These are phyloP conservation scores for Elaphurus davidianus DNA, from an alignment of 2,113 vertebrate genomes.

Conservation along the genomic window DNA sequence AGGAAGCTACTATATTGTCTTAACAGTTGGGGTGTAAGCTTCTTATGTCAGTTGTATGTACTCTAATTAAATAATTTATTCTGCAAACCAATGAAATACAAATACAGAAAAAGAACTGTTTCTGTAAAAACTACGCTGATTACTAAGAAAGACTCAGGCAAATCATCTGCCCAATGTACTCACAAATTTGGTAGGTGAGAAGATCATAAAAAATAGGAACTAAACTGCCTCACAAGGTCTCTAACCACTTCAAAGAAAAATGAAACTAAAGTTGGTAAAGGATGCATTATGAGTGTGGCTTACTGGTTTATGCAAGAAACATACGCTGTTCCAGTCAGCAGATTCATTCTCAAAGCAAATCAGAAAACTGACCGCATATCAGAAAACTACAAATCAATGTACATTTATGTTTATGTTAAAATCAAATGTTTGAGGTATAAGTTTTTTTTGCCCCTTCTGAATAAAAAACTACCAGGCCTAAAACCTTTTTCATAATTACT, in stretches of 20 bases:
- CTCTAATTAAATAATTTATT: neutral
- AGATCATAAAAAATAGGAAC: neutral
- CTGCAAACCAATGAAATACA: neutral
- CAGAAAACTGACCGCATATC: neutral
- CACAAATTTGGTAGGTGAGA: neutral
- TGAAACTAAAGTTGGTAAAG: neutral
- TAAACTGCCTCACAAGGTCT: neutral
- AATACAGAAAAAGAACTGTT: neutral
- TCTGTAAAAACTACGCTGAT: conserved; percentile 4
- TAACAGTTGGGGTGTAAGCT: neutral
- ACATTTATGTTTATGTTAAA: neutral
- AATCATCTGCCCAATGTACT: neutral
- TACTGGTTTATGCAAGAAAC: neutral
- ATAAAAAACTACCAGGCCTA: neutral
- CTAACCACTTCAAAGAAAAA: conserved; percentile 3
- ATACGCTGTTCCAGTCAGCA: neutral
- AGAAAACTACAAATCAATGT: neutral
- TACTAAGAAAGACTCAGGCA: neutral
- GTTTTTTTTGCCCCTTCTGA: neutral
- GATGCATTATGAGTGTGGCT: neutral
- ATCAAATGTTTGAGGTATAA: neutral
- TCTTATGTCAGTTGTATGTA: neutral
- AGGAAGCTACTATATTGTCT: neutral
- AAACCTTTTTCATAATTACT: neutral
- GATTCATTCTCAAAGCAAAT: neutral